Evolutionary conservation across 2,113 vertebrate species (phyloP).

Genomic region (Aspiorhynchus laticeps): DNA sequence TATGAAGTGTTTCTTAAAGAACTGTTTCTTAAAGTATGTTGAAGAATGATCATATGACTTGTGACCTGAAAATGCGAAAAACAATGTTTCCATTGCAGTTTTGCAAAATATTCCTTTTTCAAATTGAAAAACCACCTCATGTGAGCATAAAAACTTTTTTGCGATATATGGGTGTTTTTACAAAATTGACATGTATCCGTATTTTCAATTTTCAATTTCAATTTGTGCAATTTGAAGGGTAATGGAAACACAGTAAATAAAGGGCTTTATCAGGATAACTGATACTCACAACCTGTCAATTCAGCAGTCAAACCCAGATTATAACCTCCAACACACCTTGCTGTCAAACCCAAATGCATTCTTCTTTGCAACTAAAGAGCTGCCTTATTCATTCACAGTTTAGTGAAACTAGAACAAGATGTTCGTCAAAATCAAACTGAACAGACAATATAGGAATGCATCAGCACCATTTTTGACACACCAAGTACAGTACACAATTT

Average conservation of each 20-base stretch:
- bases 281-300: background rate
- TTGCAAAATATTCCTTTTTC: too few relatives aligned
- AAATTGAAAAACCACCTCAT: too few relatives aligned
- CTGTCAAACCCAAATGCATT: background rate
- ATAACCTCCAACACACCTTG: background rate
- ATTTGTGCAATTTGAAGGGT: too few relatives aligned
- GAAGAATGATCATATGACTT: too few relatives aligned
- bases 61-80: too few relatives aligned
- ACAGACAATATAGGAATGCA: background rate
- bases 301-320: constrained; percentile 10
- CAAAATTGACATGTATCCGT: too few relatives aligned
- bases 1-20: too few relatives aligned
- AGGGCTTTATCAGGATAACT: background rate
- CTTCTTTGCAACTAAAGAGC: background rate
- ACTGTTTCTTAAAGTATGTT: too few relatives aligned
- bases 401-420: background rate
- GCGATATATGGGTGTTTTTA: too few relatives aligned
- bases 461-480: background rate
- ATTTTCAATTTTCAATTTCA: too few relatives aligned
- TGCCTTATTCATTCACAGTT: background rate
- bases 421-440: constrained; percentile 3
- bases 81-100: too few relatives aligned
- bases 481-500: background rate
- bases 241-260: background rate
- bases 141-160: too few relatives aligned